Conservation (phyloP, 35 echinoderm and acorn worm genomes). For the Heliocidaris tuberculata region DNA sequence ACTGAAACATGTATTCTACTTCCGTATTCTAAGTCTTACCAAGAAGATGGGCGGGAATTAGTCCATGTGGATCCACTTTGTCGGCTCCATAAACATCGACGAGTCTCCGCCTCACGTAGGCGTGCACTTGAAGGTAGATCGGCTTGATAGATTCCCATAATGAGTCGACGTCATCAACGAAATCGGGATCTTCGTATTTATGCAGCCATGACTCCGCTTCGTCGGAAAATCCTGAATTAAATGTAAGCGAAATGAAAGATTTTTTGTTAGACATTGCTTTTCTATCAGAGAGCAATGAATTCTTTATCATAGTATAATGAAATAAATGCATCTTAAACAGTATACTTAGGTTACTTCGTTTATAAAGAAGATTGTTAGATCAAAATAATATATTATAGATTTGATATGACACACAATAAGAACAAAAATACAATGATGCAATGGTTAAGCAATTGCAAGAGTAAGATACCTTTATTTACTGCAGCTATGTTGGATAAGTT, state of each 20-base stretch:
- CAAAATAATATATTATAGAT: no score
- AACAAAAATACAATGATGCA: no score
- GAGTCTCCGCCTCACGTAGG: constrained; percentile 83
- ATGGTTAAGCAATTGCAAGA: no score
- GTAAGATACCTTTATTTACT: constrained; percentile 49
- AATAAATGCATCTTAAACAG: neutral
- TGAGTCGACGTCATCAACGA: constrained; percentile 56
- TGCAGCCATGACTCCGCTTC: constrained; percentile 59
- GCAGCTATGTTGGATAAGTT: constrained; percentile 55
- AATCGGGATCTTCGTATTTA: constrained; percentile 78
- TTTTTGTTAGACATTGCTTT: no score
- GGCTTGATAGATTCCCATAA: constrained; percentile 66
- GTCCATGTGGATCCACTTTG: constrained; percentile 63
- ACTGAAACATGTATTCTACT: neutral
- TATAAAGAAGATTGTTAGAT: no score
- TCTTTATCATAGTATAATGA: neutral
- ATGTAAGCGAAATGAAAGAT: constrained; percentile 1
- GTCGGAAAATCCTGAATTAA: constrained; percentile 56
- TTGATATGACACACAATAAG: no score
- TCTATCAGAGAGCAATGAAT: neutral
- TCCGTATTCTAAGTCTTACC: constrained; percentile 47
- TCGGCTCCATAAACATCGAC: constrained; percentile 67
- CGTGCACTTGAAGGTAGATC: constrained; percentile 79
- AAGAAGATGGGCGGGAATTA: constrained; percentile 89
- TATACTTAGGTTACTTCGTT: neutral